A percentile compares a stretch with the other conserved stretches of the same genome.
phyloP scores from a whole-genome alignment of 2,888 invertebrate genomes.

The Acrocyrtus sp. region DNA sequence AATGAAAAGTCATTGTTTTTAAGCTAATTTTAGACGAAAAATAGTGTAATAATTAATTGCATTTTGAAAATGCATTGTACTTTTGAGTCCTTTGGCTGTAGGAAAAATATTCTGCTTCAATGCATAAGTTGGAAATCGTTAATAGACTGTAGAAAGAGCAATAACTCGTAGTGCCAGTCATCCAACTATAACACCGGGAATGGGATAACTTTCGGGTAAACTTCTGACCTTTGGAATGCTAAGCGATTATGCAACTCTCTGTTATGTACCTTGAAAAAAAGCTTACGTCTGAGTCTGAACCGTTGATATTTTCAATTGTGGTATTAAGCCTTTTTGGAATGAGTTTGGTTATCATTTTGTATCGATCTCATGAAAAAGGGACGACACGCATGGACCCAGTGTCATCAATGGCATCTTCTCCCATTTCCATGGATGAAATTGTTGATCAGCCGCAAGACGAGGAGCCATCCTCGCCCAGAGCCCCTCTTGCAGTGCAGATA shows the following conservation, averaged over 20 bases:
- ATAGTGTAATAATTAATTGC: background rate
- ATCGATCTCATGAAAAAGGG: slow-evolving; percentile 33
- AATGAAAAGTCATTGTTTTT: too few species aligned
- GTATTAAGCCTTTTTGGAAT: too few species aligned
- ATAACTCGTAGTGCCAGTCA: background rate
- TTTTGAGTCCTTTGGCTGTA: slow-evolving; percentile 4
- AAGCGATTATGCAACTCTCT: background rate
- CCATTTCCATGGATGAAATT: slow-evolving; percentile 59
- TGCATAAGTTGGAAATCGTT: background rate
- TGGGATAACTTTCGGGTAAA: background rate
- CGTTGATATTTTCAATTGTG: too few species aligned
- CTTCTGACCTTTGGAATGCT: background rate
- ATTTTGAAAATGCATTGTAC: background rate
- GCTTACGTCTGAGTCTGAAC: too few species aligned
- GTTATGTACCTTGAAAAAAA: too few species aligned
- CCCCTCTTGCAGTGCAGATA: slow-evolving; percentile 68
- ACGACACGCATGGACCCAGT: slow-evolving; percentile 59
- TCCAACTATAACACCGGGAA: background rate
- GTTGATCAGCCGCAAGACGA: slow-evolving; percentile 51
- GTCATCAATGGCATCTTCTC: slow-evolving; percentile 58
- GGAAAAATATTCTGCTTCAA: background rate
- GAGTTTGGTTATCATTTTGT: too few species aligned
- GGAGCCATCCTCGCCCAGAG: slow-evolving; percentile 59
- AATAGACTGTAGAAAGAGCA: background rate
- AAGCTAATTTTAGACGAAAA: background rate